phyloP scores from a whole-genome alignment of 2,113 vertebrate genomes.

The Phylloscopus trochiloides region DNA sequence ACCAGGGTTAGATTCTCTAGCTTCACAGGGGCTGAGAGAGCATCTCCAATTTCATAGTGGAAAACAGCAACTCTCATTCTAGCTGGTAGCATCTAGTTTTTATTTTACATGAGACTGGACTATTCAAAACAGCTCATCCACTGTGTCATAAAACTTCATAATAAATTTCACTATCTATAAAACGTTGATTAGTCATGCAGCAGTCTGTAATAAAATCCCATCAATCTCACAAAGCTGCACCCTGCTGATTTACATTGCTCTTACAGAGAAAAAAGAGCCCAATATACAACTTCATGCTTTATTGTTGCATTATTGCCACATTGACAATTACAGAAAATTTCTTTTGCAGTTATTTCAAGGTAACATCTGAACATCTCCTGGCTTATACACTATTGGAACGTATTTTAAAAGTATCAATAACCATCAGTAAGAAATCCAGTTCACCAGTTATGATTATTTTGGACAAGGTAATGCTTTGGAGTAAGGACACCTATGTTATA shows the following conservation, averaged over 20 bases:
- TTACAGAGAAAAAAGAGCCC: background rate
- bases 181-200: background rate
- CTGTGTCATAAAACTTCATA: background rate
- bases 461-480: background rate
- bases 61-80: background rate
- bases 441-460: background rate
- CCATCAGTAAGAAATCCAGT: background rate
- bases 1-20: background rate
- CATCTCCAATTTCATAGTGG: background rate
- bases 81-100: background rate
- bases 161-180: conserved; percentile 10
- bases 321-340: background rate
- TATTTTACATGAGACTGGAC: background rate
- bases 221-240: background rate
- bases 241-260: background rate
- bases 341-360: background rate
- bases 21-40: rapidly evolving
- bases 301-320: conserved; percentile 15
- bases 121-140: background rate
- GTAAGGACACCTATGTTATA: background rate
- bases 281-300: conserved; percentile 13
- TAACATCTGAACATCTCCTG: background rate
- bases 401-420: background rate
- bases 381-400: background rate
- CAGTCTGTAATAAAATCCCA: conserved; percentile 7